These are phyloP conservation scores for Kryptolebias ocellatus DNA, from an alignment of 2,797 vertebrate genomes.

Conservation along the genomic window DNA sequence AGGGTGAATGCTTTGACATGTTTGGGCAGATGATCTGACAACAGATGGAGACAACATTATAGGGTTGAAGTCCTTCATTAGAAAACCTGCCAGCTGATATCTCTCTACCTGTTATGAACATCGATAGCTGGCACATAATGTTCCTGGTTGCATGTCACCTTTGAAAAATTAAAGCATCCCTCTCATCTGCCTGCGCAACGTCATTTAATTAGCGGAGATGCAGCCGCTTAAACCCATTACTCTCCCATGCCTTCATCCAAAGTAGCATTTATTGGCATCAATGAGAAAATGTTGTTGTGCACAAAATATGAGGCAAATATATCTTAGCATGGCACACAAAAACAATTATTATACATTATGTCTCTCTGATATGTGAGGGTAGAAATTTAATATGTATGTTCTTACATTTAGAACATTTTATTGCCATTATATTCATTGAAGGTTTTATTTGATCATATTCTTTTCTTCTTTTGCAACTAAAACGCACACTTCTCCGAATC, in stretches of 20 bases:
- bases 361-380: slow-evolving; percentile 22
- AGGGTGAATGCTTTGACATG: slow-evolving; percentile 46
- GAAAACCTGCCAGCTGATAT: slow-evolving; percentile 59
- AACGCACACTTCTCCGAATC: slow-evolving; percentile 5
- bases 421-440: background rate
- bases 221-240: slow-evolving; percentile 59
- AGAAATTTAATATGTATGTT: slow-evolving; percentile 15
- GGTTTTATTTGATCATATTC: background rate
- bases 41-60: slow-evolving; percentile 60
- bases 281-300: slow-evolving; percentile 50
- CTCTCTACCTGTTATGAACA: slow-evolving; percentile 62
- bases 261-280: slow-evolving; percentile 54
- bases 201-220: slow-evolving; percentile 74
- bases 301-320: slow-evolving; percentile 41
- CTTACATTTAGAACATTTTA: slow-evolving; percentile 2
- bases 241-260: slow-evolving; percentile 43
- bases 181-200: slow-evolving; percentile 58
- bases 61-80: slow-evolving; percentile 61
- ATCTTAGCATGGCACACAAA: slow-evolving; percentile 35
- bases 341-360: slow-evolving; percentile 25
- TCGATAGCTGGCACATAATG: slow-evolving; percentile 65
- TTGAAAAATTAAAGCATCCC: slow-evolving; percentile 73
- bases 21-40: slow-evolving; percentile 63
- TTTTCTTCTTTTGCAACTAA: background rate
- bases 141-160: slow-evolving; percentile 61